Base-by-base conservation (phyloP, 2,888 invertebrate genomes). In the Brachycybe producta region DNA sequence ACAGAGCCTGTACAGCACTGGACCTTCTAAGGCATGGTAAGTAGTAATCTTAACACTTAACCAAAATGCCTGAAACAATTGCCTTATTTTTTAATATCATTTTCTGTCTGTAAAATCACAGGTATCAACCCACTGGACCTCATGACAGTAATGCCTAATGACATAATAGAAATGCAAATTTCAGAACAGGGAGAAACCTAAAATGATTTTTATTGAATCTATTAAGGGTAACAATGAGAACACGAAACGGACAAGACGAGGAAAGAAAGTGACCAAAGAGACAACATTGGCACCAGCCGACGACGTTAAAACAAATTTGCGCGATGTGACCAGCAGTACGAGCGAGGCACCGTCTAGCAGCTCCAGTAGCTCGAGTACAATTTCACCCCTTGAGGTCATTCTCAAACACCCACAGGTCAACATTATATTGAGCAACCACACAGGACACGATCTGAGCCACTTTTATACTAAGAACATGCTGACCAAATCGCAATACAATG, bases 1-100 rank as follows among this genome's bases (percentile, higher is more conserved):
- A 51, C 39, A 15, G 51, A 35, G 51, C 51, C 23, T 51, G 51
- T 30, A 51, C 51, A 13, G 51, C 51, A n/a, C 21, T 51, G 28
- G 51, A 51, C 36, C 45, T 51, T 23, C n/a, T 51, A 21, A 47
- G 51, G 30, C 51, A 51, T 35, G 51, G 51, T 51, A 51, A 38
- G 38, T 27, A 13, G 13, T n/a, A 49, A 27, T n/a, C n/a, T n/a
- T n/a, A n/a, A n/a, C n/a, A n/a, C n/a, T n/a, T n/a, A n/a, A n/a
- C n/a, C 23, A 1, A 46, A 43, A 43, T 17, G n/a, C 3, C 27
- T 43, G 26, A n/a, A 40, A 40, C 11, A 3, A n/a, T 21, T 19
- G 4, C 2, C 23, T 4, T 19, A 8, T 21, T 5, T n/a, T n/a
- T n/a, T n/a, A n/a, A n/a, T n/a, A n/a, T n/a, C n/a, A n/a, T n/a